phyloP scores from a whole-genome alignment of 2,797 vertebrate genomes.

The Salarias fasciatus region DNA sequence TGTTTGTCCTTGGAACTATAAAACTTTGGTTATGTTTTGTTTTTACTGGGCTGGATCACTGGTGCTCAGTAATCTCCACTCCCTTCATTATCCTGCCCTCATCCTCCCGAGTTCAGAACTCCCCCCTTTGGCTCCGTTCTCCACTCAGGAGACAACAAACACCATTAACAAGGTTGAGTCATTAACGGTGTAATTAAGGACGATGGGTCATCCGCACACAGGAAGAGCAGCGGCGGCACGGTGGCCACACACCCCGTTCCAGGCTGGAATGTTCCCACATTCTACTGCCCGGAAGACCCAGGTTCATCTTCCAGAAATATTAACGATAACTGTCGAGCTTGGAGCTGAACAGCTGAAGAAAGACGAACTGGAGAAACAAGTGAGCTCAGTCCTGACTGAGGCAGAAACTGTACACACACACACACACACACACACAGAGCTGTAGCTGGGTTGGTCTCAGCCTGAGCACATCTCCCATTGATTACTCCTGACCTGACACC shows the following conservation, averaged over 20 bases:
- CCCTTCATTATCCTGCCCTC: constrained; percentile 7
- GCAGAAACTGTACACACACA: constrained; percentile 12
- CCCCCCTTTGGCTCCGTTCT: constrained; percentile 45
- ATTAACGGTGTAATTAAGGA: constrained; percentile 75
- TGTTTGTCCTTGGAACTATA: too few relatives aligned
- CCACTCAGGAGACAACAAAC: constrained; percentile 66
- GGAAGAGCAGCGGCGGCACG: constrained; percentile 34
- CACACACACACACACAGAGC: neutral
- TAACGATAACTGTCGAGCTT: constrained; percentile 17
- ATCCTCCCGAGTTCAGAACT: constrained; percentile 17
- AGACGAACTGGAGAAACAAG: constrained; percentile 56
- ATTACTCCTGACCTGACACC: constrained; percentile 63
- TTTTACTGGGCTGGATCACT: too few relatives aligned
- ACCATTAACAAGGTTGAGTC: constrained; percentile 72
- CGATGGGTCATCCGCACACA: constrained; percentile 59
- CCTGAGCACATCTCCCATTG: constrained; percentile 53
- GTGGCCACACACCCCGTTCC: constrained; percentile 50
- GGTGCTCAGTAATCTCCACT: constrained; percentile 2
- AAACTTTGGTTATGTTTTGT: neutral
- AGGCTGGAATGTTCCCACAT: too few relatives aligned
- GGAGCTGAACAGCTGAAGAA: constrained; percentile 64
- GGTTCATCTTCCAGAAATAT: constrained; percentile 10
- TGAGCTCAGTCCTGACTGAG: constrained; percentile 46
- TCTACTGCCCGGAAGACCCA: constrained; percentile 27
- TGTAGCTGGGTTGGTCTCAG: constrained; percentile 35